Percentiles rank a stretch among this genome's conserved stretches.
Conservation (phyloP, 2,888 invertebrate genomes). For the Perizoma affinitatum region DNA sequence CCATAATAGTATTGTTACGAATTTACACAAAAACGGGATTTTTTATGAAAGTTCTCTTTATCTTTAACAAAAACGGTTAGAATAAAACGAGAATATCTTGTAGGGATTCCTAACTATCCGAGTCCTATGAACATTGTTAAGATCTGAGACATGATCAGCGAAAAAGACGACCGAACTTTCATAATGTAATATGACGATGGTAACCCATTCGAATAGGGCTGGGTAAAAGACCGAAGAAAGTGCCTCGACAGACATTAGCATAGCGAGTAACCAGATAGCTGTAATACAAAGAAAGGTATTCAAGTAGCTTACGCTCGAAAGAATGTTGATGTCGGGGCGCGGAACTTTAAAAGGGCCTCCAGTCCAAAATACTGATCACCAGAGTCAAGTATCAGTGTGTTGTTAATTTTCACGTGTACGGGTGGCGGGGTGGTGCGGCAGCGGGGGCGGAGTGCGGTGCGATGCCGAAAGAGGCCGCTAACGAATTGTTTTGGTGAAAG, state of each 20-base stretch:
- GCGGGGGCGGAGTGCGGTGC: slow-evolving; percentile 71
- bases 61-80: background rate
- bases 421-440: slow-evolving; percentile 62
- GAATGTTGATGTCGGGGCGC: slow-evolving; percentile 49
- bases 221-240: slow-evolving; percentile 27
- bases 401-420: slow-evolving; percentile 79
- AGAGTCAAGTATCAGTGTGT: slow-evolving; percentile 71
- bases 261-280: slow-evolving; percentile 34
- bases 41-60: slow-evolving; percentile 22
- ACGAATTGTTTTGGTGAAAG: slow-evolving; percentile 85
- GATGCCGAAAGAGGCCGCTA: slow-evolving; percentile 82
- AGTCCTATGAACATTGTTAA: background rate
- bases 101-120: background rate
- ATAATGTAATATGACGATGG: slow-evolving; percentile 1
- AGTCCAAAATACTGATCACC: slow-evolving; percentile 66
- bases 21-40: slow-evolving; percentile 31
- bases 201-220: slow-evolving; percentile 17
- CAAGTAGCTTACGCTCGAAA: slow-evolving; percentile 38
- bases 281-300: slow-evolving; percentile 39
- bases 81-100: background rate
- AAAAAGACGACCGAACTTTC: slow-evolving; percentile 2
- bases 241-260: slow-evolving; percentile 24
- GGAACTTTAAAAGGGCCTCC: slow-evolving; percentile 62
- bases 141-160: background rate
- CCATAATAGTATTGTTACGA: slow-evolving; percentile 30